These are phyloP conservation scores for Pardalotus punctatus DNA, from an alignment of 2,113 vertebrate species.

Conservation along the genomic window DNA sequence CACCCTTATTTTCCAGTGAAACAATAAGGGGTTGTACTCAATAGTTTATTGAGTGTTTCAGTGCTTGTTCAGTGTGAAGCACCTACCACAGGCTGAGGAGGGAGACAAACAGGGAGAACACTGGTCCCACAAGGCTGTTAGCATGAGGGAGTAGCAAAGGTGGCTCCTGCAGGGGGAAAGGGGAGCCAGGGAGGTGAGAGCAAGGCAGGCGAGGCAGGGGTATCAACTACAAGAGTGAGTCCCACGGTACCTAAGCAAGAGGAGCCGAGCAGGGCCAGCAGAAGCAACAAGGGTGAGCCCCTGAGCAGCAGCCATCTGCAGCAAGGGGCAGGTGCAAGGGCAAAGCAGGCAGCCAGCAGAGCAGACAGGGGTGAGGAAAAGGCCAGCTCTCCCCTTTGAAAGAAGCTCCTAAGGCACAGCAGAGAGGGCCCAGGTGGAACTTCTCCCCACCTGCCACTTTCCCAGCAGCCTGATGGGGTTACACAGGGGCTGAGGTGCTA, in stretches of 20 bases:
- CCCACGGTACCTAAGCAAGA: not conserved
- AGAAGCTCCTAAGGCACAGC: not conserved
- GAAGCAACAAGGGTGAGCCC: not conserved
- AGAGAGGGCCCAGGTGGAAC: not conserved
- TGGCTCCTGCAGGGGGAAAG: not conserved
- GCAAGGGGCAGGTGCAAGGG: not conserved
- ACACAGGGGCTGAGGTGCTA: not conserved
- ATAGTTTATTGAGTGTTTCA: not conserved
- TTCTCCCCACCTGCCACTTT: not conserved
- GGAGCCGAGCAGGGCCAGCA: not conserved
- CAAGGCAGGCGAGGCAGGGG: not conserved
- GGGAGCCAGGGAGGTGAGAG: not conserved
- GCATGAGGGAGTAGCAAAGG: not conserved
- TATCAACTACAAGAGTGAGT: not conserved
- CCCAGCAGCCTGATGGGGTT: not conserved
- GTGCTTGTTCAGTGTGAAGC: not conserved
- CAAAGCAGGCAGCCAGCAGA: not conserved
- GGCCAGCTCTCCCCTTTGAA: not conserved
- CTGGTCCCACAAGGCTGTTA: not conserved
- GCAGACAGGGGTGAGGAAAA: not conserved
- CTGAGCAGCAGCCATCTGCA: rapidly evolving
- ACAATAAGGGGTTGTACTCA: not conserved
- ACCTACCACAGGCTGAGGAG: not conserved
- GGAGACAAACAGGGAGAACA: not conserved
- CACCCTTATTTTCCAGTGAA: not conserved